Evolutionary conservation across 53 echinoderm and acorn worm genomes (phyloP).

Genomic region (Patiria pectinifera): DNA sequence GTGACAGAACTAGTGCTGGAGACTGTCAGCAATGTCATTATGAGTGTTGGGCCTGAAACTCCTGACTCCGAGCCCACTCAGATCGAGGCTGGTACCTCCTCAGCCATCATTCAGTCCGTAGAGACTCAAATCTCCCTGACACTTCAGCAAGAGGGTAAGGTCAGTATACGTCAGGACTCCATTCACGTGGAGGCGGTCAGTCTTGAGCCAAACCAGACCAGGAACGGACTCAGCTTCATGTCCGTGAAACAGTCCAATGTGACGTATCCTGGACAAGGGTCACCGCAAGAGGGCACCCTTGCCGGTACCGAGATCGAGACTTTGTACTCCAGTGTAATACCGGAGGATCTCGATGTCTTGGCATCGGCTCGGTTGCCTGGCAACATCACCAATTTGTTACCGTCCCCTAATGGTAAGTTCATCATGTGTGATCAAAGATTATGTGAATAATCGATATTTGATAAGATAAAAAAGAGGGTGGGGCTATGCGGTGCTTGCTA

Average conservation of each 20-base stretch:
- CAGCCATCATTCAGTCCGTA: slow-evolving; percentile 47
- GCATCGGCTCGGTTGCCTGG: slow-evolving; percentile 29
- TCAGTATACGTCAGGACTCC: slow-evolving; percentile 18
- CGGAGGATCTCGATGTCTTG: slow-evolving; percentile 8
- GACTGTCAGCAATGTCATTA: slow-evolving; percentile 60
- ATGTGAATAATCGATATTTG: too few relatives aligned
- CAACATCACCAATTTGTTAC: slow-evolving; percentile 6
- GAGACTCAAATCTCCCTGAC: slow-evolving; percentile 46
- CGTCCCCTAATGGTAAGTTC: background rate
- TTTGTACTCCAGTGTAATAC: slow-evolving; percentile 5
- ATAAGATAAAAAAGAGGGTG: too few relatives aligned
- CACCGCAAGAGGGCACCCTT: background rate
- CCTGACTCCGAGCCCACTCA: background rate
- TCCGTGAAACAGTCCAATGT: background rate
- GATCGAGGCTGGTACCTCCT: slow-evolving; percentile 8
- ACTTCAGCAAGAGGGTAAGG: slow-evolving; percentile 24
- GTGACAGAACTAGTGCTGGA: slow-evolving; percentile 64
- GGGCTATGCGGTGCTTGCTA: background rate
- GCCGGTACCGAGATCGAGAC: slow-evolving; percentile 25
- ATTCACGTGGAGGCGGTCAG: slow-evolving; percentile 39
- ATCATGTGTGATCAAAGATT: background rate
- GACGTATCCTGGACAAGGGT: background rate
- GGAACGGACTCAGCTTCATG: slow-evolving; percentile 17
- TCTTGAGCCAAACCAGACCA: slow-evolving; percentile 3
- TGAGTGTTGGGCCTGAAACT: background rate